Conservation (phyloP, 2,797 vertebrate species). For the Acanthornis magna region DNA sequence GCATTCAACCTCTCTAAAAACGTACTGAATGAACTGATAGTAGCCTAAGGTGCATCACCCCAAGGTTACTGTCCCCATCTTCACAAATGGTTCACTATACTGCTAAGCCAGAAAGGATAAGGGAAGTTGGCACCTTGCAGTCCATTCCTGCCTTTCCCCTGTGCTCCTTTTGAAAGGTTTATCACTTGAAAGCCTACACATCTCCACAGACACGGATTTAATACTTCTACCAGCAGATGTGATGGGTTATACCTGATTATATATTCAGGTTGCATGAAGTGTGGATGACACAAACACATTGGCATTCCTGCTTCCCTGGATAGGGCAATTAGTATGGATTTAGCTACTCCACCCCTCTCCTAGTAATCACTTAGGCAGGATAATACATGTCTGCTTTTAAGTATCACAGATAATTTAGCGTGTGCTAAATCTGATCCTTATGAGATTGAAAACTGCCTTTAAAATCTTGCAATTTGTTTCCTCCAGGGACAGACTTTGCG, state of each 20-base stretch:
- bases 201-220: not conserved
- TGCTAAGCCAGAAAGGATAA: not conserved
- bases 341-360: conserved; percentile 11
- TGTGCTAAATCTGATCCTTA: not conserved
- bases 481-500: not conserved
- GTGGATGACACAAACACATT: not conserved
- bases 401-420: not conserved
- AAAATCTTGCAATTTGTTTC: not conserved
- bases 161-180: not conserved
- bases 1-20: not conserved
- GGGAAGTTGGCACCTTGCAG: not conserved
- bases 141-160: not conserved
- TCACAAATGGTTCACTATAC: not conserved
- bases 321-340: not conserved
- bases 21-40: not conserved
- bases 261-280: not conserved
- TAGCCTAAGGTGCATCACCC: not conserved
- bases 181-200: not conserved
- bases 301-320: not conserved
- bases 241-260: not conserved
- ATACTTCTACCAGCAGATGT: not conserved
- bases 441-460: not conserved
- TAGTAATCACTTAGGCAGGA: not conserved
- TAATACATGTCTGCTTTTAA: conserved; percentile 11
- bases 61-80: not conserved